Evolutionary conservation across 1,140 invertebrate genomes (phyloP), one percentile per base, ranked within the genome.

Genomic region (Drosophila equinoxialis): DNA sequence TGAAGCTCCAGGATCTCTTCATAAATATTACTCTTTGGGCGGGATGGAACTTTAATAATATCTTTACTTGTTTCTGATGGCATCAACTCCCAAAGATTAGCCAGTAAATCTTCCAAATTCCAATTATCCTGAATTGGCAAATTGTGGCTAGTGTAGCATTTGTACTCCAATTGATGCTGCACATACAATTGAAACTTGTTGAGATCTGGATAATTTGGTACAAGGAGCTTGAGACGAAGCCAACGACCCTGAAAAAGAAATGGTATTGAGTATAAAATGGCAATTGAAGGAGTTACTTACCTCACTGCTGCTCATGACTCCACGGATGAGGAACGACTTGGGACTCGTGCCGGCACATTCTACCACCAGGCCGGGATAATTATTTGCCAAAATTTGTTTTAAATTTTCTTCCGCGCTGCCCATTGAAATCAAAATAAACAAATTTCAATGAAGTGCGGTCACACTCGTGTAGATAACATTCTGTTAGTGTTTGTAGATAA

Each of bases 1-100:
- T 79, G 54, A 0, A 91, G 55, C 0, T 60, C 71, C n/a, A 83
- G 54, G 33, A 91, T 80, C 26, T 91, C 90, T 0, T 65, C 45
- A 60, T 76, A 91, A 14, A 91, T 76, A 61, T 82, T 85, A 1
- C 48, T 48, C 11, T 68, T 42, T 3, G 14, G 23, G 4, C 58
- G 42, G 2, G n/a, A 33, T 2, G 30, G 1, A 1, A 48, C 2
- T 1, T 17, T 65, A 7, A 3, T 1, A 35, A 1, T 1, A 13
- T 20, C 5, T 1, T 11, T n/a, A 4, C 17, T 7, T 55, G 20
- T 13, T n/a, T 17, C 39, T 20, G 11, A 10, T 1, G 80, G 74
- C 3, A 75, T 8, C 5, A 80, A 26, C 45, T 75, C 13, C 0
- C 11, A 30, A 3, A 89, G 17, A 17, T 81, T 55, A 3, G n/a